Base-by-base conservation (phyloP, 1,140 invertebrate genomes). In the Atta texana region DNA sequence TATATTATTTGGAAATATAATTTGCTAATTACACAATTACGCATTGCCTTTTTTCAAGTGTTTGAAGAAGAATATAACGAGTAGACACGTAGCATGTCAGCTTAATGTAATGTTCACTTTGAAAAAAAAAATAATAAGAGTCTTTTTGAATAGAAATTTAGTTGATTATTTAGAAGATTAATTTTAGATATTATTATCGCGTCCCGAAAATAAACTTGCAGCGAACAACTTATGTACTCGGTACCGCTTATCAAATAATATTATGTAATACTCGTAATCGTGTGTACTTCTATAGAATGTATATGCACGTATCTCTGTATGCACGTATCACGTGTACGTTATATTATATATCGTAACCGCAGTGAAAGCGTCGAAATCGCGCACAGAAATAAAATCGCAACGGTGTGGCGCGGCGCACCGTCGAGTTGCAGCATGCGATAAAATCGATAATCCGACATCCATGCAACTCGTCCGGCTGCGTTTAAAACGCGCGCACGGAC, bases 391-490 rank as follows among this genome's bases (percentile, higher is more conserved):
- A 88, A 87, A 88, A 88, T 88, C 55, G 81, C 80, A 55, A n/a
- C 12, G 34, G 53, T 28, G 63, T n/a, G 59, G 21, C n/a, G 71
- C 18, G 55, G 55, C 39, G 63, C 44, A 24, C 28, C 59, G 39
- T 24, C 57, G 61, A 44, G 80, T 75, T 75, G 80, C 80, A 51
- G 63, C 71, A 63, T 84, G 57, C 69, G 78, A 88, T 88, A 82
- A 88, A 88, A 87, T 86, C 87, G 80, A 88, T 88, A 88, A 88
- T 88, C 77, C 85, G 31, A 63, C 77, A 64, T 51, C 63, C 77
- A 63, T 84, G 69, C 87, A 55, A 81, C 64, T 69, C 87, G 87
- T 82, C 69, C 87, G 85, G 34, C 24, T 88, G 74, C 68, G 55
- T 87, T 39, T 88, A 86, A 78, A 71, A 53, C 21, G 69, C 78